Evolutionary conservation across 2,888 invertebrate genomes (phyloP), one percentile per base, ranked within the genome.

Genomic region (Phorcus lineatus): DNA sequence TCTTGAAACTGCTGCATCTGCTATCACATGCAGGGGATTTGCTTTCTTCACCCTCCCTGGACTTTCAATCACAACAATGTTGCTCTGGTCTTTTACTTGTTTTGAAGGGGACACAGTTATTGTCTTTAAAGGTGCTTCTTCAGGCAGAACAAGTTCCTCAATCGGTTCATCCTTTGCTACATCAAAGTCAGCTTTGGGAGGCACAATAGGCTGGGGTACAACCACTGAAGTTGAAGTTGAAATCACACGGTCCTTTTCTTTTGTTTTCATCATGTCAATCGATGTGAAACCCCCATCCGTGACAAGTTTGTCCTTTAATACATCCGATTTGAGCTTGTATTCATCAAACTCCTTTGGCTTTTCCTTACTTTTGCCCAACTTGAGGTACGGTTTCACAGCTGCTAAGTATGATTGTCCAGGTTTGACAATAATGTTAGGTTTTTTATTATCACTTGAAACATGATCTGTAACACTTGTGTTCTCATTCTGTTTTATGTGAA

Each of bases 301-400:
- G 16, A 19, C n/a, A 16, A 19, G 36, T 40, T 19, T 40, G 36
- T 19, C 36, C 31, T 13, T 70, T 7, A 70, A 31, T 36, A 36
- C n/a, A 11, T 11, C 70, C 2, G 70, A 70, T 19, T 70, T 70
- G 19, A 70, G 19, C 17, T 70, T 70, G 40, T 70, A 70, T 19
- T 36, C 70, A 70, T 70, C 70, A 70, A 70, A 70, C 36, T 70
- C 40, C 7, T 19, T 24, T 3, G 57, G 57, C 28, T 19, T 70
- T 40, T 31, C 36, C 19, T 70, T 40, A 47, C 47, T 47, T 47
- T 47, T 4, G 47, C 47, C 47, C 40, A 70, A 54, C 31, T 76
- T 76, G 31, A 76, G 28, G 36, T 52, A 76, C 24, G 76, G 76
- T 55, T 76, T 76, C 54, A 76, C 54, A 17, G 76, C 76, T 17